These are phyloP conservation scores for Drosophila pseudotakahashii DNA, from an alignment of 2,888 invertebrate genomes.

Conservation along the genomic window DNA sequence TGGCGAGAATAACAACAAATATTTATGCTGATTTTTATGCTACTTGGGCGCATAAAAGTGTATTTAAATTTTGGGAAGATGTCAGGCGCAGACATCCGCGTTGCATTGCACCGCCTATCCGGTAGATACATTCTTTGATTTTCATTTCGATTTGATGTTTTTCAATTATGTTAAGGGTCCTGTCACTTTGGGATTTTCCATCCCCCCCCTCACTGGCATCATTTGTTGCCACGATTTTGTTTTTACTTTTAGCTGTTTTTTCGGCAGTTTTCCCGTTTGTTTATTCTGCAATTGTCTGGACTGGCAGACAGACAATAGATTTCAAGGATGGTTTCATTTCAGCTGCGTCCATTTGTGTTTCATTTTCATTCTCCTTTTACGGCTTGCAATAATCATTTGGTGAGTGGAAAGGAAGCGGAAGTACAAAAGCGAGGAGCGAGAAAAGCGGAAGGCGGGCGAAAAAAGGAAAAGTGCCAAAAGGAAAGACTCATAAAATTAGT, in stretches of 20 bases:
- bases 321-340: conserved; percentile 76
- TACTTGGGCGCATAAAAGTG: conserved; percentile 27
- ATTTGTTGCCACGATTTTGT: conserved; percentile 42
- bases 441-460: conserved; percentile 13
- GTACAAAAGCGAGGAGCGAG: conserved; percentile 20
- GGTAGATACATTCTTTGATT: conserved; percentile 70
- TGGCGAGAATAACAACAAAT: conserved; percentile 44
- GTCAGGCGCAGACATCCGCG: conserved; percentile 19
- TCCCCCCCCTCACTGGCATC: conserved; percentile 15
- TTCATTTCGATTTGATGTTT: conserved; percentile 77
- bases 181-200: not conserved
- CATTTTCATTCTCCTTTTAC: conserved; percentile 58
- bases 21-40: conserved; percentile 39
- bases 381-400: conserved; percentile 73
- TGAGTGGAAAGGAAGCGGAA: conserved; percentile 40
- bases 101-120: conserved; percentile 63
- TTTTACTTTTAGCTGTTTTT: conserved; percentile 32
- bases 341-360: conserved; percentile 49
- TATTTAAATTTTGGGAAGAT: conserved; percentile 26
- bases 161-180: conserved; percentile 66
- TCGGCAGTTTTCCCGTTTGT: conserved; percentile 39
- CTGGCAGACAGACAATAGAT: conserved; percentile 70
- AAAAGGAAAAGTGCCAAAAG: conserved; percentile 37
- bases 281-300: conserved; percentile 69
- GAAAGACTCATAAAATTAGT: conserved; percentile 71